These are phyloP conservation scores for Euplexia lucipara DNA, from an alignment of 2,888 invertebrate species.

Conservation along the genomic window DNA sequence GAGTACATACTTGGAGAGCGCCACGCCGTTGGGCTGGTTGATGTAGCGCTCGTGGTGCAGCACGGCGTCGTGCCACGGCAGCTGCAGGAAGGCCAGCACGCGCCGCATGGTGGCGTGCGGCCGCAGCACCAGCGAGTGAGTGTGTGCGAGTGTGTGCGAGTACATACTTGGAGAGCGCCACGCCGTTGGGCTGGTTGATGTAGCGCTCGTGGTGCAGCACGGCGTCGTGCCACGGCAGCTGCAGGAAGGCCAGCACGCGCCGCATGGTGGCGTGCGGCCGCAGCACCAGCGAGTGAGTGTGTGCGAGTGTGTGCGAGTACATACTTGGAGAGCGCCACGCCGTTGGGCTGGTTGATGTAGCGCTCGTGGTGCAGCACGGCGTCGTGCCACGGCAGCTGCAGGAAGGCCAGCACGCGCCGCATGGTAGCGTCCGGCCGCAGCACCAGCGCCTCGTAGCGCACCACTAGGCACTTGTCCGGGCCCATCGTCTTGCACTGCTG, in stretches of 20 bases:
- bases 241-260: slow-evolving; percentile 96
- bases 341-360: slow-evolving; percentile 98
- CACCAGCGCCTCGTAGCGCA: slow-evolving; percentile 99
- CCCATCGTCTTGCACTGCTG: slow-evolving; percentile 97
- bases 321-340: slow-evolving; percentile 98
- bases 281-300: slow-evolving; percentile 97
- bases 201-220: slow-evolving; percentile 99
- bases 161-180: slow-evolving; percentile 98
- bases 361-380: slow-evolving; percentile 99
- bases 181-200: slow-evolving; percentile 98
- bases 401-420: slow-evolving; percentile 96
- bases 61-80: slow-evolving; percentile 98
- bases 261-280: slow-evolving; percentile 97
- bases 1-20: slow-evolving; percentile 98
- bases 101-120: slow-evolving; percentile 97
- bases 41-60: slow-evolving; percentile 99
- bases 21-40: slow-evolving; percentile 98
- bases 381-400: slow-evolving; percentile 98
- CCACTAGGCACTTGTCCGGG: slow-evolving; percentile 94
- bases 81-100: slow-evolving; percentile 96
- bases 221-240: slow-evolving; percentile 98
- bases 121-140: slow-evolving; percentile 98
- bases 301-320: background rate
- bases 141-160: no score
- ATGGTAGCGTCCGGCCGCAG: slow-evolving; percentile 97